phyloP scores from a whole-genome alignment of 2,888 invertebrate species.

The Rhodophaea formosa region DNA sequence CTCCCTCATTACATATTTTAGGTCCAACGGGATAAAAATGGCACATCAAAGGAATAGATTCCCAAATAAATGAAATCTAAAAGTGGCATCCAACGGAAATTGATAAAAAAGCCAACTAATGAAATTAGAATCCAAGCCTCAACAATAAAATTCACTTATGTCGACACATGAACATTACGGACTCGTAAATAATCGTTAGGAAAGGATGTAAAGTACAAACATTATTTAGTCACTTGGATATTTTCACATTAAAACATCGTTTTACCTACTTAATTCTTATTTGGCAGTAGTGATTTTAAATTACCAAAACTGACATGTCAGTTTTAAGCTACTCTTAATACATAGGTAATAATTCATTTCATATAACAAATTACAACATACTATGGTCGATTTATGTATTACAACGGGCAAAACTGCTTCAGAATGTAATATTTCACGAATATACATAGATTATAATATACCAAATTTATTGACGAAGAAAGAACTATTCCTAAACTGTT shows the following conservation, averaged over 20 bases:
- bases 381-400: slow-evolving; percentile 56
- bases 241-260: slow-evolving; percentile 66
- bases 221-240: slow-evolving; percentile 56
- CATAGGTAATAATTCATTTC: slow-evolving; percentile 57
- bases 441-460: slow-evolving; percentile 50
- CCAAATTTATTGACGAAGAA: slow-evolving; percentile 50
- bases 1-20: no score
- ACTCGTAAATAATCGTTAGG: slow-evolving; percentile 38
- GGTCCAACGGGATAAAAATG: no score
- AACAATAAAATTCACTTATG: slow-evolving; percentile 40
- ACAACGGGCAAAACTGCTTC: slow-evolving; percentile 48
- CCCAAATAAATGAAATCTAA: no score
- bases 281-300: slow-evolving; percentile 74
- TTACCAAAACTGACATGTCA: slow-evolving; percentile 61
- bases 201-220: slow-evolving; percentile 68
- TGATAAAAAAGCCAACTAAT: slow-evolving; percentile 1
- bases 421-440: slow-evolving; percentile 47
- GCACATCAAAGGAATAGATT: no score
- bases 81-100: no score
- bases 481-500: slow-evolving; percentile 49
- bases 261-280: slow-evolving; percentile 70
- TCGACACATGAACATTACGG: slow-evolving; percentile 35
- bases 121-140: slow-evolving; percentile 29
- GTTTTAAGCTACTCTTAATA: slow-evolving; percentile 64
- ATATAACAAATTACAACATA: slow-evolving; percentile 65